Conservation (phyloP, 2,888 invertebrate genomes). For the Limnephilus lunatus region DNA sequence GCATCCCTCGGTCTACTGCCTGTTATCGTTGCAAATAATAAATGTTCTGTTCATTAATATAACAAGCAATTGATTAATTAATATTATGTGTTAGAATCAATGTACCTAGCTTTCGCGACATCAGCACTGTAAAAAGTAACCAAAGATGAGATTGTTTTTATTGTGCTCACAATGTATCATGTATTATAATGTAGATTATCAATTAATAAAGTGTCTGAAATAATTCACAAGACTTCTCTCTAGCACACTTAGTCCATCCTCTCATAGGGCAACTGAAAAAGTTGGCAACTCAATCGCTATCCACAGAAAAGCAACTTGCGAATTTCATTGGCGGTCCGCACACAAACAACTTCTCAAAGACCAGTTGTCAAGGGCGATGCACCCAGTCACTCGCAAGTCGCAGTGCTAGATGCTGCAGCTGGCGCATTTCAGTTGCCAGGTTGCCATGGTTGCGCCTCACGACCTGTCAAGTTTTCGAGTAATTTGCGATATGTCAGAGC, state of each 20-base stretch:
- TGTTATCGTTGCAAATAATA: background rate
- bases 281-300: too few relatives aligned
- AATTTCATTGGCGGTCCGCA: too few relatives aligned
- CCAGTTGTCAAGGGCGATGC: too few relatives aligned
- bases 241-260: background rate
- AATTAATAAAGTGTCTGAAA: conserved; percentile 26
- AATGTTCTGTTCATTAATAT: background rate
- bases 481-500: too few relatives aligned
- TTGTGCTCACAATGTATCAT: conserved; percentile 30
- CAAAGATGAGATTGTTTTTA: background rate
- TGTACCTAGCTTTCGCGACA: background rate
- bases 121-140: background rate
- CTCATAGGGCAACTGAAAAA: too few relatives aligned
- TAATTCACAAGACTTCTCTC: conserved; percentile 4
- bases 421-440: too few relatives aligned
- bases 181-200: conserved; percentile 21
- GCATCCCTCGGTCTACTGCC: background rate
- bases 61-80: background rate
- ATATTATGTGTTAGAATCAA: conserved; percentile 13
- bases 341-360: too few relatives aligned
- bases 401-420: too few relatives aligned
- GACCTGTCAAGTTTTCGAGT: too few relatives aligned
- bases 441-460: too few relatives aligned
- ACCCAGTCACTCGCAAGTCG: too few relatives aligned
- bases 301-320: too few relatives aligned